Base-by-base conservation (phyloP, 1,140 invertebrate species). In the Trissolcus basalis region DNA sequence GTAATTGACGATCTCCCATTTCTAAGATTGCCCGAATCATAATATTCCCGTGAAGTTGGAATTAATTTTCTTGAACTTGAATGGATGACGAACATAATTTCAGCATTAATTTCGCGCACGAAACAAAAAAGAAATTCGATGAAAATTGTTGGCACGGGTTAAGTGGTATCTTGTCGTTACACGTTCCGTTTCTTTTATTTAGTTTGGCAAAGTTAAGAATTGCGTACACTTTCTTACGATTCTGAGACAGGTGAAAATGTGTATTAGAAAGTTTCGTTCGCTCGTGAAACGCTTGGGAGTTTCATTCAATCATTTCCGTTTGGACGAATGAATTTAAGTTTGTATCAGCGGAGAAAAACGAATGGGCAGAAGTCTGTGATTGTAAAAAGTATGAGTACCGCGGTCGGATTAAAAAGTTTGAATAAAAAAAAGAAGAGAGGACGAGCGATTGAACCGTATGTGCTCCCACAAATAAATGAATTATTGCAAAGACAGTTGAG, bases 291-390 rank as follows among this genome's bases (percentile, higher is more conserved):
- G 16, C 13, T 60, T 35, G 15, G 7, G 19, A 36, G 19, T 27
- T 13, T 11, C 56, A 14, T 48, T 69, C 43, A 60, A 51, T 51
- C 47, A 64, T 64, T 45, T 71, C 16, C 11, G 50, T 64, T 47
- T 59, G 47, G 58, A 51, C 32, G 45, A 58, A 45, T 16, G 33
- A 44, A 60, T 43, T 59, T 59, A 51, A 58, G 32, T 51, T 39
- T 39, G 9, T 39, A 72, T 48, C 54, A 64, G 27, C n/a, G n/a
- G n/a, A n/a, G n/a, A n/a, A n/a, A n/a, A 12, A 54, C 14, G 59
- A 41, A 63, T 63, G 39, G 56, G 54, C 51, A 59, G 69, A 68
- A 77, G 69, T 61, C 49, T 72, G 64, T 77, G 72, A 77, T 69
- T 72, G 48, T 36, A 41, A 68, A n/a, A 70, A 61, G 65, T 63